phyloP scores from a whole-genome alignment of 2,888 invertebrate species.

The Seira sanloemensis region DNA sequence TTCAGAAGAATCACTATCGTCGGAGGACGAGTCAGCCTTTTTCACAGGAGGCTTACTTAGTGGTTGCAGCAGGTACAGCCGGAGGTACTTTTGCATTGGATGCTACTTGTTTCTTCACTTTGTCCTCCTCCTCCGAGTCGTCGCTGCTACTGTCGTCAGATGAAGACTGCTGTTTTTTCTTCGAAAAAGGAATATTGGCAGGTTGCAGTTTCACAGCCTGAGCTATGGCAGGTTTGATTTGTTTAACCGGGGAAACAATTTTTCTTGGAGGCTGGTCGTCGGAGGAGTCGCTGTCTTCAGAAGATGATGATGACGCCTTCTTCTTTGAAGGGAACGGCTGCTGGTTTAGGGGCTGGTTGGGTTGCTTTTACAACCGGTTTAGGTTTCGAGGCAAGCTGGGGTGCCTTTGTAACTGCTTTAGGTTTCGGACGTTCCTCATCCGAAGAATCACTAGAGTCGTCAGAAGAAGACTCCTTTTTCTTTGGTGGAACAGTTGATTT shows the following conservation, averaged over 20 bases:
- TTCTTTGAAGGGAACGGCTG: slow-evolving; percentile 26
- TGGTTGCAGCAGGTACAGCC: slow-evolving; percentile 15
- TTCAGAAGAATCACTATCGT: slow-evolving; percentile 27
- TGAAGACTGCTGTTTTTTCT: slow-evolving; percentile 62
- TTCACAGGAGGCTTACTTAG: slow-evolving; percentile 51
- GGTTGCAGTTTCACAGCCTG: too few species aligned
- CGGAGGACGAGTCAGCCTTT: slow-evolving; percentile 42
- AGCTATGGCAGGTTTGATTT: slow-evolving; percentile 9
- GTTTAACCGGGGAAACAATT: slow-evolving; percentile 1
- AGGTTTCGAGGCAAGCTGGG: slow-evolving; percentile 70
- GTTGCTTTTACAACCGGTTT: slow-evolving; percentile 50
- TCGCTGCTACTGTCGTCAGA: slow-evolving; percentile 28
- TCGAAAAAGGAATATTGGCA: slow-evolving; percentile 61
- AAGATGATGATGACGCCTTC: slow-evolving; percentile 47
- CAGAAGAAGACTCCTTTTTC: slow-evolving; percentile 74
- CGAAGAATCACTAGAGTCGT: slow-evolving; percentile 75
- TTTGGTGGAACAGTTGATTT: slow-evolving; percentile 66
- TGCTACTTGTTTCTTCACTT: slow-evolving; percentile 17
- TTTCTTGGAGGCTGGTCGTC: slow-evolving; percentile 28
- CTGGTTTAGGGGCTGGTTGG: slow-evolving; percentile 60
- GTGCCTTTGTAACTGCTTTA: slow-evolving; percentile 71
- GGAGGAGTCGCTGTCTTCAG: slow-evolving; percentile 28
- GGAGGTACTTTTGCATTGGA: slow-evolving; percentile 7
- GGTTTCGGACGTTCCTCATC: slow-evolving; percentile 71
- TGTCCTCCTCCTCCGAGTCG: slow-evolving; percentile 54